These are phyloP conservation scores for Hydropsyche betteni DNA, from an alignment of 2,888 invertebrate genomes.

Conservation along the genomic window DNA sequence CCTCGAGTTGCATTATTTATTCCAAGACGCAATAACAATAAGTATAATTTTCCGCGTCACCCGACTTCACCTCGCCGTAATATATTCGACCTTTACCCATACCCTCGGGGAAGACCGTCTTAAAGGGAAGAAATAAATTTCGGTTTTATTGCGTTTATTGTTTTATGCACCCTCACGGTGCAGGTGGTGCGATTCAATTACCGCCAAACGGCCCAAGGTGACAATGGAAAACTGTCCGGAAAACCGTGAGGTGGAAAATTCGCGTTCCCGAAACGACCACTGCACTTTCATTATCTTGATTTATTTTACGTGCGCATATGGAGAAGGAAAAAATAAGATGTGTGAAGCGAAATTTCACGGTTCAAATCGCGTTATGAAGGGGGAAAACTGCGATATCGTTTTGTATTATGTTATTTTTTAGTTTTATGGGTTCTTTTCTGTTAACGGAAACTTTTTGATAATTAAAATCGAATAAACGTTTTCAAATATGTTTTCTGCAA, in stretches of 20 bases:
- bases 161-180: slow-evolving; percentile 38
- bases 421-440: too few species aligned
- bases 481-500: too few species aligned
- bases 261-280: too few species aligned
- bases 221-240: slow-evolving; percentile 17
- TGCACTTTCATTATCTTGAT: too few species aligned
- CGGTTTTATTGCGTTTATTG: slow-evolving; percentile 49
- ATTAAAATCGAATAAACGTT: too few species aligned
- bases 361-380: too few species aligned
- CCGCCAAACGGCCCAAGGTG: slow-evolving; percentile 16
- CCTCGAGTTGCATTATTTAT: slow-evolving; percentile 41
- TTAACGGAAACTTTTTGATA: too few species aligned
- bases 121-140: slow-evolving; percentile 43
- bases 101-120: background rate
- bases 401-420: too few species aligned
- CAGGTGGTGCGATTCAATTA: slow-evolving; percentile 17
- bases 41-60: slow-evolving; percentile 41
- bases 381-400: too few species aligned
- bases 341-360: background rate
- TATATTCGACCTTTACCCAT: slow-evolving; percentile 1
- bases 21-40: slow-evolving; percentile 41
- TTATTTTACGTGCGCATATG: background rate
- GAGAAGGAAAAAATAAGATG: background rate
- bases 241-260: too few species aligned
- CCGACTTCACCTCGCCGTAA: slow-evolving; percentile 17